Conservation (phyloP, 2,113 vertebrate species). For the Pseudois nayaur region DNA sequence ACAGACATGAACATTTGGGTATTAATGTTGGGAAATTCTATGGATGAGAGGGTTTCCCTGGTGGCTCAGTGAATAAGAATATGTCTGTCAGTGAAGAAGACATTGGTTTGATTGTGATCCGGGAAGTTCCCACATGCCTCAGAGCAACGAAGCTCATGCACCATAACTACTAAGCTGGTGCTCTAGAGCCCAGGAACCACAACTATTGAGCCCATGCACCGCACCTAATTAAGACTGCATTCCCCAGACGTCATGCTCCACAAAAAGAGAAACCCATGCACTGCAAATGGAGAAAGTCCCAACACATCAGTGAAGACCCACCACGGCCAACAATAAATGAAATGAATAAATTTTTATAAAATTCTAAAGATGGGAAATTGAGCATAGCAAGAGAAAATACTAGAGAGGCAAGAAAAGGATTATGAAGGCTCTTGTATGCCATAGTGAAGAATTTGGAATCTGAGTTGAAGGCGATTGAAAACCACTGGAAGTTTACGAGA, state of each 20-base stretch:
- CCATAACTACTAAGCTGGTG: not conserved
- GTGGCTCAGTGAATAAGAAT: not conserved
- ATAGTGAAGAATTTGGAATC: not conserved
- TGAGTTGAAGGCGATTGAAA: not conserved
- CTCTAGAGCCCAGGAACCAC: not conserved
- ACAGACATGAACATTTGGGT: not conserved
- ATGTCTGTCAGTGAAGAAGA: not conserved
- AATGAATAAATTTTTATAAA: not conserved
- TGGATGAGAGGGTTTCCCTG: not conserved
- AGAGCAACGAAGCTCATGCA: not conserved
- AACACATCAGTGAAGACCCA: not conserved
- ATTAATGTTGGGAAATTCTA: not conserved
- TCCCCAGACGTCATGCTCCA: not conserved
- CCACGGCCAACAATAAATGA: accelerated
- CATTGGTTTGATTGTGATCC: not conserved
- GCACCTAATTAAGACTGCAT: not conserved
- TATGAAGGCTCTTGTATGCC: not conserved
- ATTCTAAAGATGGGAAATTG: not conserved
- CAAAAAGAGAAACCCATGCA: not conserved
- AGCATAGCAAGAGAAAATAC: not conserved
- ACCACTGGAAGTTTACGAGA: not conserved
- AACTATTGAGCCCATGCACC: accelerated
- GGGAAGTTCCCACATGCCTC: not conserved
- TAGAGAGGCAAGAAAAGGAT: not conserved
- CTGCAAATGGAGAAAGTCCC: accelerated